phyloP scores from a whole-genome alignment of 2,888 invertebrate species.

The Piscicola geometra region DNA sequence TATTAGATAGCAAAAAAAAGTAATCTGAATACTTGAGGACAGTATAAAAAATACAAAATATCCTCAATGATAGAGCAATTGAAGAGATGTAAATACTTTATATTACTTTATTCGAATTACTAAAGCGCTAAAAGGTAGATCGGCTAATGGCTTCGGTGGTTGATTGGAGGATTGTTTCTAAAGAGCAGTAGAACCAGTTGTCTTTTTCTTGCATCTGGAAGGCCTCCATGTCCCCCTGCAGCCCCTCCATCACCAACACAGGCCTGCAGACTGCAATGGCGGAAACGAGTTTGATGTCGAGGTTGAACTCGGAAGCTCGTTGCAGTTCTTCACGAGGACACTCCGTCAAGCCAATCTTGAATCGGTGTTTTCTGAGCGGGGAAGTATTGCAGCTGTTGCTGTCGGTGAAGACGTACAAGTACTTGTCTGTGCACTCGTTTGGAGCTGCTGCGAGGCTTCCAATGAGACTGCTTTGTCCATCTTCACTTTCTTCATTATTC shows the following conservation, averaged over 20 bases:
- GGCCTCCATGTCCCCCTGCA: slow-evolving; percentile 18
- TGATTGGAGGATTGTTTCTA: slow-evolving; percentile 22
- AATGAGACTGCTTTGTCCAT: no score
- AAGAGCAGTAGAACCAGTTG: slow-evolving; percentile 29
- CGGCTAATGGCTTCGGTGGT: slow-evolving; percentile 23
- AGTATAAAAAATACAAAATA: no score
- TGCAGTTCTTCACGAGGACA: slow-evolving; percentile 34
- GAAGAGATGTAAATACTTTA: neutral
- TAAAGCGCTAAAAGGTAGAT: no score
- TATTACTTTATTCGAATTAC: neutral
- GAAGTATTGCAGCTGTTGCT: slow-evolving; percentile 32
- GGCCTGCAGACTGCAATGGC: slow-evolving; percentile 26
- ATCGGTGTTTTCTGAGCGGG: slow-evolving; percentile 23
- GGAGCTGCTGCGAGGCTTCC: no score
- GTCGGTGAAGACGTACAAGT: slow-evolving; percentile 34
- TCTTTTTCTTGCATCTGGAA: slow-evolving; percentile 29
- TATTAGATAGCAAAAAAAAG: no score
- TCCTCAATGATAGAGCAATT: no score
- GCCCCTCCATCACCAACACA: neutral
- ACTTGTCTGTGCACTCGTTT: neutral
- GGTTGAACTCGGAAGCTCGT: slow-evolving; percentile 31
- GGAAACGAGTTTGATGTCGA: slow-evolving; percentile 33
- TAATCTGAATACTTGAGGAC: no score
- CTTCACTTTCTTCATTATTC: neutral
- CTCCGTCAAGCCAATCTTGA: slow-evolving; percentile 32